Evolutionary conservation across 1,140 invertebrate genomes (phyloP).

Genomic region (Anastrepha obliqua): DNA sequence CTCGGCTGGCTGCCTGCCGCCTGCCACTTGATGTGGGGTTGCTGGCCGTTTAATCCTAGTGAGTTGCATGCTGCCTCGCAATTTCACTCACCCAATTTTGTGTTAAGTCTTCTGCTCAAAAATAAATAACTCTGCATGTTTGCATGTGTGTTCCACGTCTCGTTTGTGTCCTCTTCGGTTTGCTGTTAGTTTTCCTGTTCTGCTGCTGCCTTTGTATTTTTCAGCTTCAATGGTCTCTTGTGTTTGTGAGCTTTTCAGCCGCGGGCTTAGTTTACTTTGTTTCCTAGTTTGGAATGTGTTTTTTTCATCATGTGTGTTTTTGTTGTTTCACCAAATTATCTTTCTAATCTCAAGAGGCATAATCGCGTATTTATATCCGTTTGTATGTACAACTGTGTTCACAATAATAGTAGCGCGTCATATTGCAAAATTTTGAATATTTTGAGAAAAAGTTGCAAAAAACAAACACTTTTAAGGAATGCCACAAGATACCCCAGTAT

Average conservation of each 20-base stretch:
- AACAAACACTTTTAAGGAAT: no score
- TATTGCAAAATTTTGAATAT: no score
- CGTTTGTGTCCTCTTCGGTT: no score
- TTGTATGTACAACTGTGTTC: no score
- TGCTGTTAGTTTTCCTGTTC: neutral
- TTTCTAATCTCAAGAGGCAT: neutral
- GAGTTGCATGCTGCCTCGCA: neutral
- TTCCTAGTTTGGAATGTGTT: neutral
- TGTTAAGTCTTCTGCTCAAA: neutral
- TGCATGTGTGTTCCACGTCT: neutral
- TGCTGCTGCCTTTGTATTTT: neutral
- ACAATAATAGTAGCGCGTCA: no score
- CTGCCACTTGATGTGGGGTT: conserved; percentile 2
- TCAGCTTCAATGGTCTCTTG: neutral
- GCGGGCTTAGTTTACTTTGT: neutral
- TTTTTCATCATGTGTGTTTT: neutral
- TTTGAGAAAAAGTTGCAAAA: no score
- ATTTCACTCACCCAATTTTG: neutral
- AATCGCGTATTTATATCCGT: neutral
- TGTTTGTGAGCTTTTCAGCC: conserved; percentile 11
- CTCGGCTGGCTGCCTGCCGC: neutral
- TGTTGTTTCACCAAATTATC: conserved; percentile 2
- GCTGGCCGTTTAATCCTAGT: conserved; percentile 16
- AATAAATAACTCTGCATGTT: neutral
- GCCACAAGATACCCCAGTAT: no score